Evolutionary conservation across 64 coral and sea anemone species (phyloP), one percentile per base, ranked within the genome.

Genomic region (Montipora sp.): DNA sequence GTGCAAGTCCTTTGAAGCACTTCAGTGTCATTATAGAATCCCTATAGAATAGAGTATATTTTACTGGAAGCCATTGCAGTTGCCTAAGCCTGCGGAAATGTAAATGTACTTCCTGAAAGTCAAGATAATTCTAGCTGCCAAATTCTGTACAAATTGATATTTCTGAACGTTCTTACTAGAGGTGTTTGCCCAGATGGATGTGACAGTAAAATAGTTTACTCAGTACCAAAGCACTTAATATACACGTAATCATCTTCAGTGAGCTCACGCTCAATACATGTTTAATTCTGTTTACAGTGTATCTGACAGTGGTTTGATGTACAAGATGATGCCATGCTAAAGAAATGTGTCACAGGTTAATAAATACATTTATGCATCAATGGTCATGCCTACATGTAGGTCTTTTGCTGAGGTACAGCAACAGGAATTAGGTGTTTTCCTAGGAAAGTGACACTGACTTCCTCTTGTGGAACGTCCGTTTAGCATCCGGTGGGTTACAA

Each of bases 101-200:
- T 70, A 70, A 19, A 36, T 36, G 36, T 2, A 36, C 36, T 70
- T 70, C 66, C 66, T 70, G 14, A 70, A 16, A 70, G 19, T 19
- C 18, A 21, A 70, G 14, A 18, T 70, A 16, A 10, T 70, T 70
- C 9, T 70, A 70, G 66, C 66, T 16, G 9, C 66, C 22, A 70
- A 70, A 70, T 70, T 70, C 66, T 70, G 7, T 70, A 70, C 66
- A 70, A 70, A 16, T 70, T 70, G 66, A 70, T n/a, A n/a, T n/a
- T n/a, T n/a, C n/a, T n/a, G n/a, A n/a, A n/a, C n/a, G n/a, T n/a
- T n/a, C n/a, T n/a, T n/a, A n/a, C n/a, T n/a, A 36, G 66, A 70
- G 66, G 66, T 70, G 66, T 16, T 70, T 69, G 66, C 5, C 66
- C 66, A 69, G 13, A 69, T 9, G 0, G 9, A 2, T 69, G 66